Percentiles rank a stretch among this genome's conserved stretches.
Evolutionary conservation across 2,113 vertebrate species (phyloP).

Genomic region (Pelusios castaneus): DNA sequence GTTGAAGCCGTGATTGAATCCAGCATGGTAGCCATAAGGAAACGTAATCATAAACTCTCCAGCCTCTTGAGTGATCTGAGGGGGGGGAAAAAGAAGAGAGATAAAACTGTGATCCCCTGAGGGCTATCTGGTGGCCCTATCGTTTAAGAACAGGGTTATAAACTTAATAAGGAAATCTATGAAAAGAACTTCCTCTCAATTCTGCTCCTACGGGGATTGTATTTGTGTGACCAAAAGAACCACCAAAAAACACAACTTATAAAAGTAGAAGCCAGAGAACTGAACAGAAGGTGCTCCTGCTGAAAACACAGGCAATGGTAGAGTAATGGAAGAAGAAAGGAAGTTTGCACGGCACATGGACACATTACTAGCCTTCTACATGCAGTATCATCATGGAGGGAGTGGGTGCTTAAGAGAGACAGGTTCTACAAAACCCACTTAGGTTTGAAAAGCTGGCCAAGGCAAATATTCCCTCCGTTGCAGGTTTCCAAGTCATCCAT

Average conservation of each 20-base stretch:
- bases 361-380: neutral
- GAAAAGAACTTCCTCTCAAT: neutral
- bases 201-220: neutral
- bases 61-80: conserved; percentile 94
- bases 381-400: neutral
- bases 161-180: neutral
- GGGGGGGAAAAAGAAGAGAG: neutral
- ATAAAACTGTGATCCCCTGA: neutral
- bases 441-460: neutral
- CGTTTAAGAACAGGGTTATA: neutral
- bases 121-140: neutral
- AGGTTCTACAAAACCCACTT: neutral
- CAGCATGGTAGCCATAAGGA: conserved; percentile 96
- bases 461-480: neutral
- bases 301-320: too few species aligned
- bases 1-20: conserved; percentile 99
- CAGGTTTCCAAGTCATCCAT: neutral
- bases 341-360: neutral
- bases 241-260: neutral
- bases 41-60: conserved; percentile 98
- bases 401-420: neutral
- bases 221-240: neutral
- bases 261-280: neutral
- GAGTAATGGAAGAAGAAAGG: neutral
- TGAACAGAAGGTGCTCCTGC: neutral